These are phyloP conservation scores for Spodoptera littoralis DNA, from an alignment of 2,888 invertebrate species.

Conservation along the genomic window DNA sequence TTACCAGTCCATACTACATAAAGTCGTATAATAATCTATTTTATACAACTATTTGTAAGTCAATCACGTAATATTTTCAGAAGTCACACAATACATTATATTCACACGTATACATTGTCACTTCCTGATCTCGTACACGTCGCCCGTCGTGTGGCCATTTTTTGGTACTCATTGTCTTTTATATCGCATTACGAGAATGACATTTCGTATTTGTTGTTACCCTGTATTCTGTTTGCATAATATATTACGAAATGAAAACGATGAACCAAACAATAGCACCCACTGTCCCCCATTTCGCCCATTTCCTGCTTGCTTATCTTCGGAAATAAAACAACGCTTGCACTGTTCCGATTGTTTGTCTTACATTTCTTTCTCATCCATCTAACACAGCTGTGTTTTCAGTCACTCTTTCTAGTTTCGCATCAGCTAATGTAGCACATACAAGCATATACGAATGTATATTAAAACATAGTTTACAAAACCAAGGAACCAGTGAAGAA, in stretches of 20 bases:
- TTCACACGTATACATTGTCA: slow-evolving; percentile 40
- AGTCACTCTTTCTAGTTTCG: slow-evolving; percentile 45
- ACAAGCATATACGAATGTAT: slow-evolving; percentile 24
- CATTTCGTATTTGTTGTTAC: slow-evolving; percentile 62
- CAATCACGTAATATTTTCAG: slow-evolving; percentile 36
- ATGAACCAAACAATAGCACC: slow-evolving; percentile 73
- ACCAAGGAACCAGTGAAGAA: slow-evolving; percentile 30
- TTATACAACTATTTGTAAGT: slow-evolving; percentile 29
- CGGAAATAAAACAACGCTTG: slow-evolving; percentile 74
- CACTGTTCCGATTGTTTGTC: slow-evolving; percentile 74
- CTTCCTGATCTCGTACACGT: slow-evolving; percentile 45
- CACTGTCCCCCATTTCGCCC: slow-evolving; percentile 73
- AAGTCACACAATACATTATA: slow-evolving; percentile 47
- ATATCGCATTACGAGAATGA: slow-evolving; percentile 55
- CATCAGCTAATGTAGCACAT: slow-evolving; percentile 26
- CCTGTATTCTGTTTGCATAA: slow-evolving; percentile 70
- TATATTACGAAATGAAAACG: slow-evolving; percentile 72
- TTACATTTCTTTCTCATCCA: slow-evolving; percentile 65
- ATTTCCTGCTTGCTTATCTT: slow-evolving; percentile 78
- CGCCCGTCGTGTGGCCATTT: slow-evolving; percentile 9
- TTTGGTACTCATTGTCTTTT: slow-evolving; percentile 51
- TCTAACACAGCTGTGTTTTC: slow-evolving; percentile 59
- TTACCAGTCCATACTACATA: background rate
- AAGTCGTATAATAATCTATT: slow-evolving; percentile 9
- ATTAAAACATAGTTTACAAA: slow-evolving; percentile 32